These are phyloP conservation scores for Chiroxiphia lanceolata DNA, from an alignment of 2,797 vertebrate species.

Conservation along the genomic window DNA sequence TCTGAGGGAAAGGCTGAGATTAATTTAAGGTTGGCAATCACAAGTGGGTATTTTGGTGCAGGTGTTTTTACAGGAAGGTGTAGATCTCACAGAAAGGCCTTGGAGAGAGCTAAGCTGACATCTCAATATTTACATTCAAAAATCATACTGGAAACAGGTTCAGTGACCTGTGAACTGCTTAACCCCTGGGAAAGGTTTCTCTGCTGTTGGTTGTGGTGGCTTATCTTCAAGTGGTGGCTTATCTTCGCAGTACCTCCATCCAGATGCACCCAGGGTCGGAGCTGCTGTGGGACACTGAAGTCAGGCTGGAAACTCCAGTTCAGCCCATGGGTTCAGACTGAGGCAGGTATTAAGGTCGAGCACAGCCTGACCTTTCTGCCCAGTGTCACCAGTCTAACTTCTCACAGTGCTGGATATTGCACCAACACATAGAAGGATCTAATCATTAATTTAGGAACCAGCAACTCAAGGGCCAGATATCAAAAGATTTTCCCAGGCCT, in stretches of 20 bases:
- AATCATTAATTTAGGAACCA: not conserved
- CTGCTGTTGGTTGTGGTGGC: not conserved
- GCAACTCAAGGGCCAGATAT: not conserved
- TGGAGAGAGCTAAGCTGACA: not conserved
- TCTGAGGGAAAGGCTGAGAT: not conserved
- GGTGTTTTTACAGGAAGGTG: not conserved
- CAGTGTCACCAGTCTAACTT: not conserved
- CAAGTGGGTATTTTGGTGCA: not conserved
- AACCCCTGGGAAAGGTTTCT: not conserved
- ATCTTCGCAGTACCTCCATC: not conserved
- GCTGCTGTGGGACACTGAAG: not conserved
- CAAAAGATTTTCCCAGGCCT: not conserved
- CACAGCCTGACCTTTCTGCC: not conserved
- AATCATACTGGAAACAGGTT: not conserved
- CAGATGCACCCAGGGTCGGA: not conserved
- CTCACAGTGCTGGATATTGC: not conserved
- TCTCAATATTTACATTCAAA: not conserved
- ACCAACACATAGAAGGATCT: not conserved
- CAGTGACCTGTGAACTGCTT: not conserved
- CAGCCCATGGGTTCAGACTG: not conserved
- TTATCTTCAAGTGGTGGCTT: not conserved
- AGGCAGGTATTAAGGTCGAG: not conserved
- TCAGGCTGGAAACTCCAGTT: not conserved
- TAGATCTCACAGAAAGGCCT: not conserved
- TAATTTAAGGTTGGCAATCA: not conserved